These are phyloP conservation scores for Hemaris fuciformis DNA, from an alignment of 2,888 invertebrate genomes.

Conservation along the genomic window DNA sequence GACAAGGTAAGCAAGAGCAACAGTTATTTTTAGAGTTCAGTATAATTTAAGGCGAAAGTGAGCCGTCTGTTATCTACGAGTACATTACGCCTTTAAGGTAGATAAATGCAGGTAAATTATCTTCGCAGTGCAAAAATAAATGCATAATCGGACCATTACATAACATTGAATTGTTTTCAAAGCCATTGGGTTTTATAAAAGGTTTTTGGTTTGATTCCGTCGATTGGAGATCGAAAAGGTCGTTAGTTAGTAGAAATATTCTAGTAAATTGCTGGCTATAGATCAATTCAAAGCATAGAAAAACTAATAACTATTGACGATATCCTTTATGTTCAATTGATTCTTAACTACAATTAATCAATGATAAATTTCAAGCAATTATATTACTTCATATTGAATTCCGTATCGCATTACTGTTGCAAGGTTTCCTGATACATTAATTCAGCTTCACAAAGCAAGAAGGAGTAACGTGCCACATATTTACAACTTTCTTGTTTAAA, in stretches of 20 bases:
- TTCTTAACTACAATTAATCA: too few relatives aligned
- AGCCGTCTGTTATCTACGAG: neutral
- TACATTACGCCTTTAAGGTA: neutral
- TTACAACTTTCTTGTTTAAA: neutral
- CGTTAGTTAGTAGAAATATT: too few relatives aligned
- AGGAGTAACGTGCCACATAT: neutral
- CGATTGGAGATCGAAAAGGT: neutral
- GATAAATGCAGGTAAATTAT: neutral
- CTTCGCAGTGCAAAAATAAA: neutral
- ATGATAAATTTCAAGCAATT: too few relatives aligned
- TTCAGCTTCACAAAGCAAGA: neutral
- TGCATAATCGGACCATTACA: neutral
- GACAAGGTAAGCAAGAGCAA: slow-evolving; percentile 46
- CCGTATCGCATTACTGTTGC: neutral
- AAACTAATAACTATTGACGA: too few relatives aligned
- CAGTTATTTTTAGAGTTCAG: slow-evolving; percentile 38
- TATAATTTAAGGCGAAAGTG: slow-evolving; percentile 7
- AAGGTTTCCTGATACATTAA: neutral
- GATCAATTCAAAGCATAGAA: too few relatives aligned
- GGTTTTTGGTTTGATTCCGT: neutral
- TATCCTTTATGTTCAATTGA: too few relatives aligned
- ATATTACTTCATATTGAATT: too few relatives aligned
- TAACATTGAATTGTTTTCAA: neutral
- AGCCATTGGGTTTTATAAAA: neutral
- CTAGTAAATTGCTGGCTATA: too few relatives aligned